Evolutionary conservation across 2,888 invertebrate genomes (phyloP), one percentile per base, ranked within the genome.

Genomic region (Craniophora ligustri): DNA sequence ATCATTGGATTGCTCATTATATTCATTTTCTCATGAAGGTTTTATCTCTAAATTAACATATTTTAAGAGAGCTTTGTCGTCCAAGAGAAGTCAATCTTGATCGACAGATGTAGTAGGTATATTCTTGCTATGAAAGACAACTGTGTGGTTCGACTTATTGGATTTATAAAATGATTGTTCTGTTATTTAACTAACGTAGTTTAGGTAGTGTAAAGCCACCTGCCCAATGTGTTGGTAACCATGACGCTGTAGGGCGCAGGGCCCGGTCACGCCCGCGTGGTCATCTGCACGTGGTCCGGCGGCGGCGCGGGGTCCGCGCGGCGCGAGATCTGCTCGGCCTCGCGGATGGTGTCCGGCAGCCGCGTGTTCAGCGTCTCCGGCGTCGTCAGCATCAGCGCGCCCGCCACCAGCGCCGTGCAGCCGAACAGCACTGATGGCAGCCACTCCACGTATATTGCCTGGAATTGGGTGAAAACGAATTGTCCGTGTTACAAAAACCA

Each of bases 331-430:
- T 84, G 82, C 74, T 94, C 93, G 0, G 95, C 95, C 68, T 95
- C 95, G 31, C 87, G 82, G 57, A 95, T 93, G 51, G 95, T 95
- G 76, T 95, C 94, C 1, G 95, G 95, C 36, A 95, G 81, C 7
- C 94, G 87, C 26, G 92, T 87, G 82, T 95, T 89, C 23, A 95
- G 92, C 2, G 95, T 95, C 88, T 95, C 95, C 0, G 95, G 95
- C 36, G 95, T 95, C 38, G 92, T 88, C 71, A 95, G 82, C 79
- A 95, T 94, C 44, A 95, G 86, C 16, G 84, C 85, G 18, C 94
- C 95, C 7, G 95, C 94, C 30, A 92, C 71, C 38, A 94, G 87
- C 18, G 95, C 95, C 49, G 94, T 88, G 8, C 80, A 64, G 0
- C 95, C 95, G 78, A 95, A 95, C 44, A 95, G 83, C 44, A 95